Evolutionary conservation across 2,888 invertebrate genomes (phyloP).

Genomic region (Chrysolina haemoptera): DNA sequence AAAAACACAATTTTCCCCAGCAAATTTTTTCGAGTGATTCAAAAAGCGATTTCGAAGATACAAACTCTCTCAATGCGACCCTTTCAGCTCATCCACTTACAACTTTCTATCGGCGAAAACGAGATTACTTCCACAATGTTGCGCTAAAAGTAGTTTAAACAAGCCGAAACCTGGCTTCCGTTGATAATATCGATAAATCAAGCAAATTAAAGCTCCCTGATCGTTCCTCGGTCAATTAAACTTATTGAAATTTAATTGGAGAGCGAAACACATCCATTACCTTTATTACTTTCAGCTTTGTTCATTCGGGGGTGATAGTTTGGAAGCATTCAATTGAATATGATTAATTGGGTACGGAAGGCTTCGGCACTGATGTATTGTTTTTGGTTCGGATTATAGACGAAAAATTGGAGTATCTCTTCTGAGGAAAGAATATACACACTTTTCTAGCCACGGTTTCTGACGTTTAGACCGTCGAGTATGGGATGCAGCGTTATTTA

Average conservation of each 20-base stretch:
- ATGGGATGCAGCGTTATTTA: no score
- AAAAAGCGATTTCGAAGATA: background rate
- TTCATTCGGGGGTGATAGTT: conserved; percentile 26
- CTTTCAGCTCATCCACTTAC: background rate
- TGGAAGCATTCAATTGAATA: conserved; percentile 10
- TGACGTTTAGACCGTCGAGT: no score
- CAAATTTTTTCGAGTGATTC: no score
- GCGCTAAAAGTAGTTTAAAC: conserved; percentile 3
- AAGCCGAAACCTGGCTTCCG: conserved; percentile 23
- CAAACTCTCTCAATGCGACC: background rate
- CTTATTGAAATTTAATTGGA: conserved; percentile 56
- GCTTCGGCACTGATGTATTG: background rate
- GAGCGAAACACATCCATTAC: conserved; percentile 48
- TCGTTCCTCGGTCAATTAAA: conserved; percentile 53
- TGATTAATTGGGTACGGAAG: conserved; percentile 11
- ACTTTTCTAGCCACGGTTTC: no score
- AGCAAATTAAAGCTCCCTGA: conserved; percentile 37
- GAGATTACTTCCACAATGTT: conserved; percentile 7
- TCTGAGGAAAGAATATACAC: background rate
- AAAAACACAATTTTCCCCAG: no score
- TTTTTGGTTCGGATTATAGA: background rate
- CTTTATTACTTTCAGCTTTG: conserved; percentile 43
- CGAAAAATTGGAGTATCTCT: background rate
- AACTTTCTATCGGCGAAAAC: background rate
- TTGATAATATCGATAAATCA: conserved; percentile 46